Percentiles rank a stretch among this genome's conserved stretches.
Conservation (phyloP, 1,140 invertebrate species). For the Drosophila leontia region DNA sequence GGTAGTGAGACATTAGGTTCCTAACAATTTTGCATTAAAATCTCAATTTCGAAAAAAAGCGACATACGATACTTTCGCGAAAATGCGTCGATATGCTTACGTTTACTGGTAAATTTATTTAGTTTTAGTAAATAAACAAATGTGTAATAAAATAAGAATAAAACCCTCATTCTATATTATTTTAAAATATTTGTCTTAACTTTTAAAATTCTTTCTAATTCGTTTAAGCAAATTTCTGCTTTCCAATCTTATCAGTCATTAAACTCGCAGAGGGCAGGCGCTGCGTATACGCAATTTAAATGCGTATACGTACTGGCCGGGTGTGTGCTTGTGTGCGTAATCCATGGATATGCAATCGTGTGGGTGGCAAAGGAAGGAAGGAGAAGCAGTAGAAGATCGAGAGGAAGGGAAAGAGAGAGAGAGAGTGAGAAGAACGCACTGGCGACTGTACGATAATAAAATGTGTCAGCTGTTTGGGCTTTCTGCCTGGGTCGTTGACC, state of each 20-base stretch:
- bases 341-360: constrained; percentile 11
- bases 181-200: background rate
- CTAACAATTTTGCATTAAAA: too few relatives aligned
- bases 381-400: constrained; percentile 10
- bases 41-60: too few relatives aligned
- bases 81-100: too few relatives aligned
- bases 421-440: constrained; percentile 17
- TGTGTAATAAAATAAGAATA: too few relatives aligned
- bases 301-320: constrained; percentile 36
- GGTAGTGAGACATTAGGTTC: too few relatives aligned
- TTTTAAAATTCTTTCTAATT: constrained; percentile 22
- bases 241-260: constrained; percentile 74
- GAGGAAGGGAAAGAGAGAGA: background rate
- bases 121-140: too few relatives aligned
- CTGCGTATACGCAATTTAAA: constrained; percentile 59
- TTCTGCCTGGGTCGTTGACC: constrained; percentile 42
- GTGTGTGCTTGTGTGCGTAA: constrained; percentile 18
- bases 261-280: constrained; percentile 54
- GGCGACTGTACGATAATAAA: constrained; percentile 49
- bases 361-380: constrained; percentile 39
- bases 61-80: too few relatives aligned
- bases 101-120: too few relatives aligned
- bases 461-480: constrained; percentile 67
- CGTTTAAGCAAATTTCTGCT: constrained; percentile 41
- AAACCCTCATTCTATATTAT: too few relatives aligned